Conservation (phyloP, 1,140 invertebrate species). For the Papilio xuthus region DNA sequence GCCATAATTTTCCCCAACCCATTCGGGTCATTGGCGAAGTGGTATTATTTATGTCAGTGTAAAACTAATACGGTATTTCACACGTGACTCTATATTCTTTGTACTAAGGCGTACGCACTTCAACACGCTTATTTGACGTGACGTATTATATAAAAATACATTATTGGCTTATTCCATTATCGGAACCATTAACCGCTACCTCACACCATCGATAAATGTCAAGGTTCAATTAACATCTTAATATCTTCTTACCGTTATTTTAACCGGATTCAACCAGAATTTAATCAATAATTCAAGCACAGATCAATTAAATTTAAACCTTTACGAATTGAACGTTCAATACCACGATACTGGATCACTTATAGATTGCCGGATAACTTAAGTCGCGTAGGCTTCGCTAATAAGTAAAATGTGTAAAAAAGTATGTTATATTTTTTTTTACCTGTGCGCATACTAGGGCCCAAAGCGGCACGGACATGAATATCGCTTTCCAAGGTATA, state of each 20-base stretch:
- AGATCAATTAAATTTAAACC: neutral
- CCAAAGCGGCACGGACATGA: conserved; percentile 85
- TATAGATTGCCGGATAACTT: neutral
- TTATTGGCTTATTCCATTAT: conserved; percentile 15
- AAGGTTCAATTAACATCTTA: conserved; percentile 24
- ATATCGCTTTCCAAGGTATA: conserved; percentile 82
- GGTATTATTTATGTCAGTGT: neutral
- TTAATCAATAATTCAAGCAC: neutral
- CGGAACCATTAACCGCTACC: neutral
- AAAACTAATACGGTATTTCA: neutral
- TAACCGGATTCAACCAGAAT: neutral
- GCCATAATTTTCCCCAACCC: neutral
- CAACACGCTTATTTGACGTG: neutral
- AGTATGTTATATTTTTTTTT: conserved; percentile 36
- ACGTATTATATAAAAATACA: conserved; percentile 4
- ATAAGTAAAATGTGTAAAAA: neutral
- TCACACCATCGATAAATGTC: conserved; percentile 8
- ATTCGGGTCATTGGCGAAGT: neutral
- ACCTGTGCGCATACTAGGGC: conserved; percentile 85
- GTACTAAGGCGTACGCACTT: neutral
- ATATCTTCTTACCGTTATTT: neutral
- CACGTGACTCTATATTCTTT: neutral
- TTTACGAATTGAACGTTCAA: neutral
- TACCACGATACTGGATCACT: neutral
- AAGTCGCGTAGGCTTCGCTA: neutral